Percentiles rank a stretch among this genome's conserved stretches.
Evolutionary conservation across 2,797 vertebrate species (phyloP).

Genomic region (Eulemur albifrons): DNA sequence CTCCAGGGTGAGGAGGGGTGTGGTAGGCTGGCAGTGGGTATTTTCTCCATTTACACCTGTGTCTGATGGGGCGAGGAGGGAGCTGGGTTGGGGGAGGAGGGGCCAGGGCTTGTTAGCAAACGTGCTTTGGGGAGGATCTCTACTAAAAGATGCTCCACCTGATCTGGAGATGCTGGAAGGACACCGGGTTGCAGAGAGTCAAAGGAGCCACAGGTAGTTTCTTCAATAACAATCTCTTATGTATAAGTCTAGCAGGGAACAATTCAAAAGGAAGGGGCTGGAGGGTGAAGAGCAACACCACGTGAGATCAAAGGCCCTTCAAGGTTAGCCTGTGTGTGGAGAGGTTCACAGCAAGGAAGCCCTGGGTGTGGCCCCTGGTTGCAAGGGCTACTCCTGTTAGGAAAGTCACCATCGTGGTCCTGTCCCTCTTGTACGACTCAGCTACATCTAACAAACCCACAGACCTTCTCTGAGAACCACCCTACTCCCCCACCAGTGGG

Average conservation of each 20-base stretch:
- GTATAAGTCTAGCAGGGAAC: background rate
- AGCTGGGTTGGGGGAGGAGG: fast-evolving
- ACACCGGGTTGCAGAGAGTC: background rate
- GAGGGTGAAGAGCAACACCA: no score
- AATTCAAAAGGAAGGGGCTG: fast-evolving
- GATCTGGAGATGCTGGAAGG: fast-evolving
- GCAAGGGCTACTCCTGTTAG: background rate
- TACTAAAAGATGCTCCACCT: background rate
- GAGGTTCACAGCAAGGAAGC: background rate
- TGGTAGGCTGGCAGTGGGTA: fast-evolving
- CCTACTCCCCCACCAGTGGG: fast-evolving
- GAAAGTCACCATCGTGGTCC: fast-evolving
- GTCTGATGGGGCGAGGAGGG: fast-evolving
- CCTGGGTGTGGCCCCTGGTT: fast-evolving
- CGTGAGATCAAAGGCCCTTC: fast-evolving
- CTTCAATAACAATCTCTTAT: background rate
- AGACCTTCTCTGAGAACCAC: background rate
- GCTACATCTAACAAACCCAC: fast-evolving
- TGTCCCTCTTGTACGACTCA: background rate
- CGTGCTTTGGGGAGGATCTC: fast-evolving
- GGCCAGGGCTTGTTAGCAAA: no score
- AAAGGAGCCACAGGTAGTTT: background rate
- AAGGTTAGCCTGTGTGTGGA: background rate
- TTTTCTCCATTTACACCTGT: background rate
- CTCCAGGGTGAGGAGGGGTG: fast-evolving